Evolutionary conservation across 2,797 vertebrate species (phyloP), one percentile per base, ranked within the genome.

Genomic region (Gephyroberyx darwinii): DNA sequence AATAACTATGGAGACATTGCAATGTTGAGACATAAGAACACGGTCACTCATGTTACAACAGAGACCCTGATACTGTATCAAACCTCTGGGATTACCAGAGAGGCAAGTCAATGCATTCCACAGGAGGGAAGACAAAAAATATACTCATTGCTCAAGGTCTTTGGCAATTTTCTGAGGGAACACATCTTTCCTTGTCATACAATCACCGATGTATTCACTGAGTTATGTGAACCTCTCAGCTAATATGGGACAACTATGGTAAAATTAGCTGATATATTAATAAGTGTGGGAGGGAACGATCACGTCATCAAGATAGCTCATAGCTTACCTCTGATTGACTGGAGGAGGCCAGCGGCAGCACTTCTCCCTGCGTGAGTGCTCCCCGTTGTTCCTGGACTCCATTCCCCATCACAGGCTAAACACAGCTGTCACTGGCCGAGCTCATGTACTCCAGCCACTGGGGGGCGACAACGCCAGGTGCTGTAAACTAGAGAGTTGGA

Each of bases 391-490:
- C 94, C 90, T 95, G 94, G 81, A 95, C 95, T 89, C 95, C 96
- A 93, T 92, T 96, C 91, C 95, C 97, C 98, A 99, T 99, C 75
- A 93, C 95, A 80, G 8, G 84, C 84, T 91, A 88, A 2, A 26
- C 61, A 39, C 67, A 3, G 65, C 69, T 19, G 59, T 80, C 56
- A 52, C 78, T 65, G 48, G 76, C 82, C 53, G 35, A 56, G 41
- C 83, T 76, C 88, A 88, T 86, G 81, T 76, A 90, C 86, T 78
- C 87, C 84, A 77, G 75, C 78, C 80, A 75, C 63, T 45, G 17
- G 52, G 63, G 50, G 58, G 56, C 35, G 30, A 64, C 52, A 63
- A 20, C 69, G 64, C 53, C 74, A 33, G 62, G 35, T 43, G 22
- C 64, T 48, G 55, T 53, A 30, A 69, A 71, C 69, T 64, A 50